Evolutionary conservation across 2,797 vertebrate genomes (phyloP).

Genomic region (Rousettus madagascariensis): DNA sequence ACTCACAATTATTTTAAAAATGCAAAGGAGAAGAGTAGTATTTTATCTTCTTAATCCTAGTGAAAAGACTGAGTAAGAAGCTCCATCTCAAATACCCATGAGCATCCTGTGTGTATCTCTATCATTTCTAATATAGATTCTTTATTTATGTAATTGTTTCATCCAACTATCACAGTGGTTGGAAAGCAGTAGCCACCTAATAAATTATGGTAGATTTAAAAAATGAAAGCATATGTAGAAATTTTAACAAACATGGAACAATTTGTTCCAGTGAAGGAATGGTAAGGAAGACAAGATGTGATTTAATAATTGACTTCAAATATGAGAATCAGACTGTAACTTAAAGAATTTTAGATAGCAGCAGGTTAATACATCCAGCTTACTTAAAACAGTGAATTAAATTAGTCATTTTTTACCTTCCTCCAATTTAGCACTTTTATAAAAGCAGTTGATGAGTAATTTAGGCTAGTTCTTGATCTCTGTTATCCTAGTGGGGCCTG

Average conservation of each 20-base stretch:
- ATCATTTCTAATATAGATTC: not conserved
- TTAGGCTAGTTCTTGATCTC: not conserved
- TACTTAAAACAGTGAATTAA: not conserved
- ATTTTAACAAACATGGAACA: not conserved
- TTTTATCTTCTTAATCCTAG: not conserved
- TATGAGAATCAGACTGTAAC: not conserved
- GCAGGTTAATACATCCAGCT: not conserved
- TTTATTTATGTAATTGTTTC: not conserved
- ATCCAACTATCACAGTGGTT: not conserved
- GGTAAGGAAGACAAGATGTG: not conserved
- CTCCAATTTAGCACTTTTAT: not conserved
- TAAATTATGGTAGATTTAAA: not conserved
- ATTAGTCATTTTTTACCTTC: not conserved
- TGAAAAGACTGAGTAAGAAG: not conserved
- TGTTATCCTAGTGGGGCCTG: not conserved
- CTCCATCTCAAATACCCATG: not conserved
- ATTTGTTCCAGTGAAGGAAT: not conserved
- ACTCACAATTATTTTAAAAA: not conserved
- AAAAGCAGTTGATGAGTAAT: not conserved
- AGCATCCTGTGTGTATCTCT: accelerated
- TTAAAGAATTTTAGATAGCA: not conserved
- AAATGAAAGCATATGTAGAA: not conserved
- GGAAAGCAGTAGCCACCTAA: not conserved
- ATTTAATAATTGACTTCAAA: not conserved
- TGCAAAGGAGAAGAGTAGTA: not conserved